These are phyloP conservation scores for Microdon myrmicae DNA, from an alignment of 2,888 invertebrate genomes.

Conservation along the genomic window DNA sequence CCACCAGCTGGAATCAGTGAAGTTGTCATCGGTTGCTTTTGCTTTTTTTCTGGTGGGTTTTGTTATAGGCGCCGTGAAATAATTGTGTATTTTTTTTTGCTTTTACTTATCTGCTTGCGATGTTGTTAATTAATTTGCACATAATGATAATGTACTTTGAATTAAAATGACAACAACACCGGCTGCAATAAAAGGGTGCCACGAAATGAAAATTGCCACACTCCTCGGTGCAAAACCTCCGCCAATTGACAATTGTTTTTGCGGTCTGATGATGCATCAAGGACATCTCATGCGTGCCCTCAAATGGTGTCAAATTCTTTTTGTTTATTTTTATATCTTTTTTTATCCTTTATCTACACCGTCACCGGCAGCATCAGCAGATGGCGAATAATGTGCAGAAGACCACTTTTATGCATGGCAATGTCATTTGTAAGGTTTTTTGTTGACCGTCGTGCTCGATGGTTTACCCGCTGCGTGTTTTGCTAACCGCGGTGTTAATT, in stretches of 20 bases:
- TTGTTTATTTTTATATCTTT: slow-evolving; percentile 9
- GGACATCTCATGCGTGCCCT: slow-evolving; percentile 53
- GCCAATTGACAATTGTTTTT: slow-evolving; percentile 53
- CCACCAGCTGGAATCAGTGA: slow-evolving; percentile 37
- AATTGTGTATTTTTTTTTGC: slow-evolving; percentile 20
- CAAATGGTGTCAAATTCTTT: slow-evolving; percentile 49
- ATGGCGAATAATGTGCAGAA: slow-evolving; percentile 16
- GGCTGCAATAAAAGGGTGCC: slow-evolving; percentile 7
- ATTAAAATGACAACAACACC: slow-evolving; percentile 19
- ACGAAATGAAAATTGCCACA: slow-evolving; percentile 35
- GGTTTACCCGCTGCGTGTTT: slow-evolving; percentile 53
- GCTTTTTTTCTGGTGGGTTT: slow-evolving; percentile 9
- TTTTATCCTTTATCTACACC: slow-evolving; percentile 10
- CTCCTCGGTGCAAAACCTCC: slow-evolving; percentile 36
- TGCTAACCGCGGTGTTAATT: slow-evolving; percentile 53
- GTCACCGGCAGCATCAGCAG: slow-evolving; percentile 10
- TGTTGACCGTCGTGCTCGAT: slow-evolving; percentile 41
- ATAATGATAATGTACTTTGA: slow-evolving; percentile 50
- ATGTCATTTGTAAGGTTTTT: neutral
- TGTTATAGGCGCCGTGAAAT: too few species aligned
- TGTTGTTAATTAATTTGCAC: slow-evolving; percentile 51
- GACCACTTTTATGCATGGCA: slow-evolving; percentile 36
- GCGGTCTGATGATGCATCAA: slow-evolving; percentile 53
- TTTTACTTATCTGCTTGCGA: slow-evolving; percentile 26
- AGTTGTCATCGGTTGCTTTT: slow-evolving; percentile 36